These are phyloP conservation scores for Carcina quercana DNA, from an alignment of 2,888 invertebrate species.

Conservation along the genomic window DNA sequence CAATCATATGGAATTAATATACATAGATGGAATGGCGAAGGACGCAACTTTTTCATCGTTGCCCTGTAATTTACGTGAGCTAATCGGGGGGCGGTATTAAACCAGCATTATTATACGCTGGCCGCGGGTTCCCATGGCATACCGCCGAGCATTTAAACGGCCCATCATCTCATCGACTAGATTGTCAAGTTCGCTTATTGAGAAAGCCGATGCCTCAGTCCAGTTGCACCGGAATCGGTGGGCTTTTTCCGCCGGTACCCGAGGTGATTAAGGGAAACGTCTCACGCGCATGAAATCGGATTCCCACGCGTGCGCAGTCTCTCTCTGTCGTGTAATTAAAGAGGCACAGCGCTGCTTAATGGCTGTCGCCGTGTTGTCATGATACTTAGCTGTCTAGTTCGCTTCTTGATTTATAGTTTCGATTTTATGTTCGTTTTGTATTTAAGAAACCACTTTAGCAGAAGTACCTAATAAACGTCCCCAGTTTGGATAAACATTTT, in stretches of 20 bases:
- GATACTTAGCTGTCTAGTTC: slow-evolving; percentile 4
- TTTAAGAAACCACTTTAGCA: too few species aligned
- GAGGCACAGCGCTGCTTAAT: slow-evolving; percentile 19
- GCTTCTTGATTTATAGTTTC: too few species aligned
- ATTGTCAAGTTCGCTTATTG: slow-evolving; percentile 28
- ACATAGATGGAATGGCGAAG: too few species aligned
- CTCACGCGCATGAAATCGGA: slow-evolving; percentile 53
- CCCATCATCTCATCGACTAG: slow-evolving; percentile 27
- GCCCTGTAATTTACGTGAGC: too few species aligned
- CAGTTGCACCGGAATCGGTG: slow-evolving; percentile 35
- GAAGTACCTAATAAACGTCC: too few species aligned
- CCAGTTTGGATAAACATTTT: too few species aligned
- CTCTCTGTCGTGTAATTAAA: slow-evolving; percentile 47
- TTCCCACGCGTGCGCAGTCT: slow-evolving; percentile 60
- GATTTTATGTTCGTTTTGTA: too few species aligned
- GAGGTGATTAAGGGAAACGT: slow-evolving; percentile 49
- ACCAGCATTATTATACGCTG: too few species aligned
- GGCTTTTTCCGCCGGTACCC: slow-evolving; percentile 32
- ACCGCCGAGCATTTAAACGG: slow-evolving; percentile 19
- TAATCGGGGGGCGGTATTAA: too few species aligned
- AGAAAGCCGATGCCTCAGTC: slow-evolving; percentile 39
- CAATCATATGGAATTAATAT: too few species aligned
- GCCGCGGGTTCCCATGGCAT: slow-evolving; percentile 12
- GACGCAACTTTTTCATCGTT: too few species aligned
- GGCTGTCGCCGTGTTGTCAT: slow-evolving; percentile 6